Evolutionary conservation across 1,140 invertebrate genomes (phyloP), one percentile per base, ranked within the genome.

Genomic region (Lordiphosa collinella): DNA sequence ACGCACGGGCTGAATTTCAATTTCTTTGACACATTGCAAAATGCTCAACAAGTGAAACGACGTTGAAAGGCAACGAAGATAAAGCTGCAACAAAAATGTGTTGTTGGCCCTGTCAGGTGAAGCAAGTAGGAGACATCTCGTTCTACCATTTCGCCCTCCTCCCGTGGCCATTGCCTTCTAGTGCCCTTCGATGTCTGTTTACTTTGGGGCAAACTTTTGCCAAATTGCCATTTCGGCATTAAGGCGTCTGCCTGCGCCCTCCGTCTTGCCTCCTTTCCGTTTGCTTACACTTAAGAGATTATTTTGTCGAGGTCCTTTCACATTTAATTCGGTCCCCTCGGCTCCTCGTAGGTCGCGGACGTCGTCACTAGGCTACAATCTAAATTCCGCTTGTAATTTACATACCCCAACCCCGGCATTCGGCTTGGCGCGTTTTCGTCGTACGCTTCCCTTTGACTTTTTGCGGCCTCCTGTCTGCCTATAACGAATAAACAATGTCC

Each of bases 351-450:
- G 49, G 53, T 53, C 57, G 50, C 43, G 10, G 52, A 61, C 46
- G 47, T 58, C 46, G 61, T 59, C 40, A 54, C 55, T 74, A 70
- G 76, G 63, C 57, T 78, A 67, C 78, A 82, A 84, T 82, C 55
- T 56, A 84, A 84, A 82, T 84, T 85, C 78, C 78, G 61, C 53
- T 63, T 59, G 73, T 82, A 82, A 84, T 82, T 82, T 82, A 72
- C 74, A 65, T 65, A 66, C 51, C 44, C 31, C 16, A 11, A 4
- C 46, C 47, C 31, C 16, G 22, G 13, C 22, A 18, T 54, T 10
- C 13, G 18, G 36, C 31, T 34, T 32, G 46, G 22, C 64, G 64
- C 43, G 38, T 52, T 68, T 66, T 60, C 49, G 43, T 60, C 18
- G 22, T 25, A 48, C 38, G 49, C 22, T 49, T 54, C 60, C 55